These are phyloP conservation scores for Mesoclemmys tuberculata DNA, from an alignment of 2,113 vertebrate species.

Conservation along the genomic window DNA sequence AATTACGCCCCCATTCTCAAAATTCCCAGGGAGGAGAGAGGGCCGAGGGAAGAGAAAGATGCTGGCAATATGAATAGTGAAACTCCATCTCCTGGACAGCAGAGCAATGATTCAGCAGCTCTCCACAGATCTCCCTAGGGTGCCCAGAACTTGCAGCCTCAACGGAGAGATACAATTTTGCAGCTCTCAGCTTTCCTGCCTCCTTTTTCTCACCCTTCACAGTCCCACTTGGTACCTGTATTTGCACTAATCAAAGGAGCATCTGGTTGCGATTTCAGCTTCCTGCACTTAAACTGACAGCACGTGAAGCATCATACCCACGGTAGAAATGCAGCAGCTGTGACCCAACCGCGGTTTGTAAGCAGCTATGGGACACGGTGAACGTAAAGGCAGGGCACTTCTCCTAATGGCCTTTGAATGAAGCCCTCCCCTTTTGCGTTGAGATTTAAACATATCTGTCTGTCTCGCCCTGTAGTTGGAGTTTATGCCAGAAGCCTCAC, in stretches of 20 bases:
- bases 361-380: not conserved
- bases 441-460: conserved; percentile 47
- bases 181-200: not conserved
- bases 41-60: not conserved
- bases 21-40: conserved; percentile 32
- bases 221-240: not conserved
- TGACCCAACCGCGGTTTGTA: not conserved
- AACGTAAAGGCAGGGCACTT: not conserved
- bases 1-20: not conserved
- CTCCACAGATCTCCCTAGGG: not conserved
- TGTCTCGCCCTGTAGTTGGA: conserved; percentile 1
- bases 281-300: not conserved
- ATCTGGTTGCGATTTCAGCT: not conserved
- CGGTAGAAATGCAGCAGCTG: not conserved
- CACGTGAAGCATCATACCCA: not conserved
- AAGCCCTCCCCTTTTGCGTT: conserved; percentile 33
- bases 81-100: not conserved
- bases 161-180: not conserved
- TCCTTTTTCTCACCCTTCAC: not conserved
- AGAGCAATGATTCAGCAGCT: not conserved
- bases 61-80: not conserved
- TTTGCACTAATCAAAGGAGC: not conserved
- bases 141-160: not conserved
- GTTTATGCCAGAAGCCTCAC: not conserved
- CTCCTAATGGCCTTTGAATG: not conserved